Evolutionary conservation across 2,888 invertebrate species (phyloP).

Genomic region (Ashinkailepas kermadecensis): DNA sequence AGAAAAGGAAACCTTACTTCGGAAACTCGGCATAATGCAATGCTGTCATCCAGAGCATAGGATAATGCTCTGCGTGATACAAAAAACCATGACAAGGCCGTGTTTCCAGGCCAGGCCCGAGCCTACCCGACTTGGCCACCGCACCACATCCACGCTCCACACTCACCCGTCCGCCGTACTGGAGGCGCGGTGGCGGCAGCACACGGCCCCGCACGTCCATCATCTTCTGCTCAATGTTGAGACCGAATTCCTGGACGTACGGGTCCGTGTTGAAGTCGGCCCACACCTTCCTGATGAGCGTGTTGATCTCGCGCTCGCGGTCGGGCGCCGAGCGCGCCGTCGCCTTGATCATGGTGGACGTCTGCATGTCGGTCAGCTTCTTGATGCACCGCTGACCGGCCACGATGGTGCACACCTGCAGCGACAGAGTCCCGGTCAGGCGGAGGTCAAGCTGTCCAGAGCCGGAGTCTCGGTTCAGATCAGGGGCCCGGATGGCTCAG

Average conservation of each 20-base stretch:
- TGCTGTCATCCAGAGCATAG: no score
- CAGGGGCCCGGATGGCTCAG: no score
- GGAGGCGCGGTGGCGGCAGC: conserved; percentile 93
- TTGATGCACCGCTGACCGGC: conserved; percentile 99
- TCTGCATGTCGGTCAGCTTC: conserved; percentile 99
- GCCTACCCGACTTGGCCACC: neutral
- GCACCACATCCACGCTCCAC: neutral
- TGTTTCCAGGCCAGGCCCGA: no score
- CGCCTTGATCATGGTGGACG: conserved; percentile 99
- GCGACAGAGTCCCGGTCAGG: no score
- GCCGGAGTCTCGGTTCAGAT: no score
- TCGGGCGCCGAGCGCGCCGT: conserved; percentile 94
- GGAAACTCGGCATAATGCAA: no score
- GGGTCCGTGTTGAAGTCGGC: conserved; percentile 99
- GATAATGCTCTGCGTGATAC: no score
- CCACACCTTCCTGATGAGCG: conserved; percentile 69
- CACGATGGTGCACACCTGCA: conserved; percentile 92
- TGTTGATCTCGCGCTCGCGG: conserved; percentile 96
- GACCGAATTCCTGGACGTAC: conserved; percentile 96
- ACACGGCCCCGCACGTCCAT: conserved; percentile 99
- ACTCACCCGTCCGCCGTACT: conserved; percentile 95
- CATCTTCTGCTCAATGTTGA: conserved; percentile 97
- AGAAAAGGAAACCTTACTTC: no score
- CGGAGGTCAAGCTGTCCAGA: no score
- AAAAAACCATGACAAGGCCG: no score